These are phyloP conservation scores for Atopsyche davidsoni DNA, from an alignment of 1,140 invertebrate species.

Conservation along the genomic window DNA sequence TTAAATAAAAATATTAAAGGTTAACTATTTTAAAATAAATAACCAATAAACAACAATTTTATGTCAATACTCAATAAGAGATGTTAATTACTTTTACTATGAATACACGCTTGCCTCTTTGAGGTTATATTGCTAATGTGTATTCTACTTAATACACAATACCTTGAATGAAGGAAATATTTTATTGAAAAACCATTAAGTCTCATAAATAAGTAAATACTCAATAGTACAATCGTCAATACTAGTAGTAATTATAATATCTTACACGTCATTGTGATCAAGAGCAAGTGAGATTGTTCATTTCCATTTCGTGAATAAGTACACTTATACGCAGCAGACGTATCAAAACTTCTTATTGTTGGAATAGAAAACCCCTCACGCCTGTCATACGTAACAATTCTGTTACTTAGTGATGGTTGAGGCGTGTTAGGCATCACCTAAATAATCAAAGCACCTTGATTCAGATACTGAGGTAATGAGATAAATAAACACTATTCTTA, in stretches of 20 bases:
- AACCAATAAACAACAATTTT: no score
- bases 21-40: no score
- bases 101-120: no score
- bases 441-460: not conserved
- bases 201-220: no score
- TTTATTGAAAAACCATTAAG: no score
- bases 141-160: no score
- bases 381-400: constrained; percentile 19
- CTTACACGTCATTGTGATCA: constrained; percentile 18
- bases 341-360: constrained; percentile 14
- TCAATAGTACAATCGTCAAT: no score
- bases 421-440: constrained; percentile 6
- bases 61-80: no score
- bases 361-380: constrained; percentile 19
- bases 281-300: not conserved
- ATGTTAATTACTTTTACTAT: no score
- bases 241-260: not conserved
- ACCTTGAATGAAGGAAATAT: no score
- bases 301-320: constrained; percentile 2
- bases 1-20: not conserved
- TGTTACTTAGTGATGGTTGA: constrained; percentile 5
- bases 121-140: no score
- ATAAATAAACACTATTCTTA: not conserved
- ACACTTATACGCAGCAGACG: constrained; percentile 12
- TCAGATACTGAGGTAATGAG: not conserved